Evolutionary conservation across 1,140 invertebrate species (phyloP).

Genomic region (Drosophila bocqueti): DNA sequence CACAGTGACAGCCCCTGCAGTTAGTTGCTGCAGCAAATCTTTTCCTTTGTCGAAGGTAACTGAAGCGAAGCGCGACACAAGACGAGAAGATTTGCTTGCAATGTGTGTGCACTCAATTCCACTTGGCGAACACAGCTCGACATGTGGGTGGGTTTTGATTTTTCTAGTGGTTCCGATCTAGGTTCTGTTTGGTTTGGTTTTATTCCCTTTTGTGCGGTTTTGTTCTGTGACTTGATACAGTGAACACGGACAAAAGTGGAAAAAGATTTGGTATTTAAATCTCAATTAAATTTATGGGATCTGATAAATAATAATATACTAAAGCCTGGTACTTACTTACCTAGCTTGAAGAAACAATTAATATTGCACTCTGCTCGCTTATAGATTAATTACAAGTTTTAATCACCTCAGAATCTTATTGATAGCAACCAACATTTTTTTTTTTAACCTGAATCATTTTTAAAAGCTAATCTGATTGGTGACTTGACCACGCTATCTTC

Average conservation of each 20-base stretch:
- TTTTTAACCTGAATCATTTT: slow-evolving; percentile 3
- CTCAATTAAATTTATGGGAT: background rate
- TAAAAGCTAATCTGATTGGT: slow-evolving; percentile 12
- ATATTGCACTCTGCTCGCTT: background rate
- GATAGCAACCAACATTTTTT: slow-evolving; percentile 6
- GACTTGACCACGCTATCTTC: slow-evolving; percentile 14
- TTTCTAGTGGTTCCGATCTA: slow-evolving; percentile 49
- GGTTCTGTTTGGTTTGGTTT: slow-evolving; percentile 27
- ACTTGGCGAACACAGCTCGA: slow-evolving; percentile 38
- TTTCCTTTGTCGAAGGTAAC: slow-evolving; percentile 74
- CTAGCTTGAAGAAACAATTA: background rate
- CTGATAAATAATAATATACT: background rate
- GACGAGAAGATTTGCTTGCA: slow-evolving; percentile 20
- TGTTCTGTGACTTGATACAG: slow-evolving; percentile 30
- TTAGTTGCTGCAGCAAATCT: slow-evolving; percentile 15
- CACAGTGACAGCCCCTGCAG: slow-evolving; percentile 22
- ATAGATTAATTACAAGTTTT: background rate
- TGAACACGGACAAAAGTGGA: background rate
- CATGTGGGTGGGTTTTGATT: slow-evolving; percentile 44
- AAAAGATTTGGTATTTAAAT: background rate
- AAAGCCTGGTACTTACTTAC: background rate
- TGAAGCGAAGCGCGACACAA: slow-evolving; percentile 75
- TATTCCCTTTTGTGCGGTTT: slow-evolving; percentile 37
- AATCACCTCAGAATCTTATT: background rate
- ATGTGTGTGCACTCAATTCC: slow-evolving; percentile 44